These are phyloP conservation scores for Oceanodroma leucorhoa DNA, from an alignment of 2,797 vertebrate species.

Conservation along the genomic window DNA sequence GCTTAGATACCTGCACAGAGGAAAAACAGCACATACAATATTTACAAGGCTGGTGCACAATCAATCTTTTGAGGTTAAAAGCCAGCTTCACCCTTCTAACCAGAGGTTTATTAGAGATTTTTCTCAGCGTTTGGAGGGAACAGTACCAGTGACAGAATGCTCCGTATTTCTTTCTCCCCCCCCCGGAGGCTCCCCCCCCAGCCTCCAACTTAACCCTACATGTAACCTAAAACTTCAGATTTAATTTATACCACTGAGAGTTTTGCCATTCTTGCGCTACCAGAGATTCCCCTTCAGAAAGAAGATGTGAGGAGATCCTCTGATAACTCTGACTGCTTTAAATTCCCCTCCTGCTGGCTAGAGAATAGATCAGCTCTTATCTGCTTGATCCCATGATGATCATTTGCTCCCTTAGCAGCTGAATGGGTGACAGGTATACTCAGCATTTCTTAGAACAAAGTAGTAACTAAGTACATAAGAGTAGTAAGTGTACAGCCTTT, in stretches of 20 bases:
- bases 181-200: no score
- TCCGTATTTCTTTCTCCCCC: not conserved
- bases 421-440: not conserved
- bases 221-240: not conserved
- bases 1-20: conserved; percentile 81
- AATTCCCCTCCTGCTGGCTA: not conserved
- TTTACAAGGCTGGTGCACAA: not conserved
- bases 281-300: not conserved
- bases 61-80: not conserved
- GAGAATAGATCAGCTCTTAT: not conserved
- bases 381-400: not conserved
- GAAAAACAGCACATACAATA: not conserved
- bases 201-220: not conserved
- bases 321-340: not conserved
- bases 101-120: not conserved
- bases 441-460: not conserved
- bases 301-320: not conserved
- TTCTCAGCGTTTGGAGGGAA: not conserved
- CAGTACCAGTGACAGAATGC: not conserved
- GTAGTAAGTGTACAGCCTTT: not conserved
- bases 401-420: not conserved
- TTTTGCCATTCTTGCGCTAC: not conserved
- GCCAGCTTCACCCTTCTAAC: not conserved
- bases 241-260: not conserved
- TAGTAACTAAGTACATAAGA: not conserved